Base-by-base conservation (phyloP, 2,888 invertebrate species). In the Baccha elongata region DNA sequence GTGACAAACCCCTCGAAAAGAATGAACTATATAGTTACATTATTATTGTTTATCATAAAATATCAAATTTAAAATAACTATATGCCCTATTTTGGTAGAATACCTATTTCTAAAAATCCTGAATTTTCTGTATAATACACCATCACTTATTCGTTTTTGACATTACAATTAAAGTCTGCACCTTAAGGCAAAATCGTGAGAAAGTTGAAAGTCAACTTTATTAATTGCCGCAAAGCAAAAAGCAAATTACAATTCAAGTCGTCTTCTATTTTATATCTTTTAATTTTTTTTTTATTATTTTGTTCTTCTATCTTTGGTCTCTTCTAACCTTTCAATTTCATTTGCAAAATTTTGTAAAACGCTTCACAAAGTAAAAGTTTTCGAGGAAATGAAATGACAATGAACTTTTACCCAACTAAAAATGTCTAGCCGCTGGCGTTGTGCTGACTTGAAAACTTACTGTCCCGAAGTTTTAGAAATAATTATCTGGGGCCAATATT, bases 321-420 rank as follows among this genome's bases (percentile, higher is more conserved):
- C 7, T n/a, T 48, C 6, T 44, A 65, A 53, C 60, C 76, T 76
- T 76, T 81, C 71, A 81, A 76, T 81, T 76, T 71, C 81, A 67
- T 81, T 76, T 81, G 52, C 8, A 65, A 76, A 81, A 60, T 42
- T 71, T 40, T 81, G 58, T 76, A 76, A 76, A 72, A 81, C 67
- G 52, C 40, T 76, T 60, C 71, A 81, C 76, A 81, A 76, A 81
- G 81, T 60, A 76, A 72, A 81, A 81, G 53, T 76, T 81, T 81
- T 60, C 3, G 52, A 71, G 65, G 81, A 81, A 81, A 81, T 81
- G 67, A 76, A 81, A 76, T 81, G 81, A 76, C 81, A 81, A 76
- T 76, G 76, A 81, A 81, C 76, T 81, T 81, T 81, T 81, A 60
- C 32, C 60, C 71, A 81, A 81, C 71, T 81, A 71, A 71, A 81